Conservation (phyloP, 2,797 vertebrate genomes). For the Squalus acanthias region DNA sequence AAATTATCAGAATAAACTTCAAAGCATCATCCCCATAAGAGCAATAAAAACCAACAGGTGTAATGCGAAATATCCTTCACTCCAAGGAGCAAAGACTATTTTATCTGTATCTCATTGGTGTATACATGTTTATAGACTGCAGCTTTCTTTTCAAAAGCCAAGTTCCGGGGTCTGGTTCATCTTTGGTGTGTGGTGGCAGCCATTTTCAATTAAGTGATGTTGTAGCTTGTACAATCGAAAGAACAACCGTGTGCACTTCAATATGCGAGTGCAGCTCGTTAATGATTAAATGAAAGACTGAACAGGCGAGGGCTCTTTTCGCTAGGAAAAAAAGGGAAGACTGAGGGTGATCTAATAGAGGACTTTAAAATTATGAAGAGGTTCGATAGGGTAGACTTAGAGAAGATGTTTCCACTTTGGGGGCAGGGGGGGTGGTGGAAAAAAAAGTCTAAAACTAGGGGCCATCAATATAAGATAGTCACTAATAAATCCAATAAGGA, state of each 20-base stretch:
- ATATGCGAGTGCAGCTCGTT: neutral
- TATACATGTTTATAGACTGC: neutral
- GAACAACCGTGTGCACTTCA: neutral
- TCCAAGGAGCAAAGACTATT: neutral
- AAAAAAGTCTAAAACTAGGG: neutral
- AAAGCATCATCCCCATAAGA: neutral
- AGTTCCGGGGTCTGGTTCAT: neutral
- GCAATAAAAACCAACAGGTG: neutral
- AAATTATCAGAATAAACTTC: neutral
- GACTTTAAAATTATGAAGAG: neutral
- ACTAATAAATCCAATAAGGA: neutral
- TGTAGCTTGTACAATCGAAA: neutral
- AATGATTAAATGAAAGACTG: neutral
- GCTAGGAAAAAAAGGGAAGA: no score
- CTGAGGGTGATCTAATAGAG: neutral
- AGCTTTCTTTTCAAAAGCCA: neutral
- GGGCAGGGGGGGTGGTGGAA: neutral
- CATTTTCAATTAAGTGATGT: neutral
- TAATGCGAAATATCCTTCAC: neutral
- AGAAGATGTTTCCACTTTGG: neutral
- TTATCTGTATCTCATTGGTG: neutral
- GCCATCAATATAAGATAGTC: no score
- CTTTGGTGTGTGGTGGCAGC: neutral
- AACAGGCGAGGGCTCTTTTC: neutral
- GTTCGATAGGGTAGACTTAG: neutral